Evolutionary conservation across 2,113 vertebrate genomes (phyloP).

Genomic region (Oreamnos americanus): DNA sequence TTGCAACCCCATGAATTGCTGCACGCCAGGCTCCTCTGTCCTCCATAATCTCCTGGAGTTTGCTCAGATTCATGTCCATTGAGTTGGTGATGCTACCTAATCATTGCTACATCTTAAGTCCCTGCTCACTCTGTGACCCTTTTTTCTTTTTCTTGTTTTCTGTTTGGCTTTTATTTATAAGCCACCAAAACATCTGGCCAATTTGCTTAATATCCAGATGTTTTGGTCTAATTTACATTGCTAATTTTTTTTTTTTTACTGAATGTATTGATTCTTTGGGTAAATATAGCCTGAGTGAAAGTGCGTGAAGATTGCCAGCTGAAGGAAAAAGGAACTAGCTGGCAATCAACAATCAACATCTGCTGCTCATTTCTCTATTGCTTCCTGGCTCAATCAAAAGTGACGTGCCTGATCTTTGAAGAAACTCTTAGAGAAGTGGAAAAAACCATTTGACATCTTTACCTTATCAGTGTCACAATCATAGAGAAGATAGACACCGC

Average conservation of each 20-base stretch:
- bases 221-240: constrained; percentile 24
- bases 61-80: background rate
- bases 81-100: background rate
- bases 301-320: constrained; percentile 15
- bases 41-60: background rate
- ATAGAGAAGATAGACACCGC: background rate
- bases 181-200: constrained; percentile 54
- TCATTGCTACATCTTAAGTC: background rate
- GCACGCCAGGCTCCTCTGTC: background rate
- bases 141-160: background rate
- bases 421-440: constrained; percentile 30
- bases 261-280: background rate
- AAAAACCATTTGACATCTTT: background rate
- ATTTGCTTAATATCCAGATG: constrained; percentile 57
- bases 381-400: constrained; percentile 48
- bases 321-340: background rate
- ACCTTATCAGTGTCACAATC: background rate
- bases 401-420: constrained; percentile 10
- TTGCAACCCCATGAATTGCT: background rate
- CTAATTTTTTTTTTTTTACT: background rate
- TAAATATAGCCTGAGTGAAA: constrained; percentile 39
- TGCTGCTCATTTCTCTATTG: constrained; percentile 26
- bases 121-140: background rate
- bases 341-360: constrained; percentile 40
- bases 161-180: constrained; percentile 46